These are phyloP conservation scores for Mactromeris polynyma DNA, from an alignment of 2,888 invertebrate genomes.

Conservation along the genomic window DNA sequence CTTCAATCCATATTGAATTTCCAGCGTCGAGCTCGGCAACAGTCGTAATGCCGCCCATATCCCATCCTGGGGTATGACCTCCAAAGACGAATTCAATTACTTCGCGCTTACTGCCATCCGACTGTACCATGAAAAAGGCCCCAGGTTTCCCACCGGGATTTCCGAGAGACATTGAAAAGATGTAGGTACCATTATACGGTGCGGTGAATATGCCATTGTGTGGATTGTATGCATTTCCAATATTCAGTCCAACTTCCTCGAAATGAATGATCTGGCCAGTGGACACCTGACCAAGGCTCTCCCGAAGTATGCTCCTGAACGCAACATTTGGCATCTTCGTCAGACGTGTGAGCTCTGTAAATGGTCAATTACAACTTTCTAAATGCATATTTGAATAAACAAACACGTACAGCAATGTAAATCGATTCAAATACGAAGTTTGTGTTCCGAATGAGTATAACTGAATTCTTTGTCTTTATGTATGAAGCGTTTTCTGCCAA, in stretches of 20 bases:
- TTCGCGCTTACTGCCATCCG: slow-evolving; percentile 3
- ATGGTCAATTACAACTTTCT: background rate
- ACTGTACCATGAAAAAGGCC: background rate
- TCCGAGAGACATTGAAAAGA: slow-evolving; percentile 24
- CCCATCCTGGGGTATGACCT: slow-evolving; percentile 36
- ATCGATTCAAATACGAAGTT: no score
- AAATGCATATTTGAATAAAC: no score
- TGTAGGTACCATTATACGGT: slow-evolving; percentile 32
- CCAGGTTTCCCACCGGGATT: slow-evolving; percentile 26
- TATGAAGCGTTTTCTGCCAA: no score
- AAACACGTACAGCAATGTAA: no score
- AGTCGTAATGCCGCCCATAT: slow-evolving; percentile 19
- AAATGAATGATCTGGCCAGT: background rate
- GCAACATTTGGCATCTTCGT: slow-evolving; percentile 20
- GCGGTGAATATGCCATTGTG: slow-evolving; percentile 23
- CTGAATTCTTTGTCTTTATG: no score
- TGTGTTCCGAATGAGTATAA: no score
- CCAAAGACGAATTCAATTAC: slow-evolving; percentile 31
- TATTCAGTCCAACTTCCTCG: slow-evolving; percentile 19
- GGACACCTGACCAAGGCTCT: background rate
- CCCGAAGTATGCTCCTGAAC: slow-evolving; percentile 20
- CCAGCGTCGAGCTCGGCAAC: background rate
- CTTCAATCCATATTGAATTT: slow-evolving; percentile 23
- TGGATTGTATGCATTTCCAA: slow-evolving; percentile 24
- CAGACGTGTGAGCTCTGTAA: background rate